A percentile compares a stretch with the other conserved stretches of the same genome.
phyloP scores from a whole-genome alignment of 2,888 invertebrate genomes.

The Eupithecia abbreviata region DNA sequence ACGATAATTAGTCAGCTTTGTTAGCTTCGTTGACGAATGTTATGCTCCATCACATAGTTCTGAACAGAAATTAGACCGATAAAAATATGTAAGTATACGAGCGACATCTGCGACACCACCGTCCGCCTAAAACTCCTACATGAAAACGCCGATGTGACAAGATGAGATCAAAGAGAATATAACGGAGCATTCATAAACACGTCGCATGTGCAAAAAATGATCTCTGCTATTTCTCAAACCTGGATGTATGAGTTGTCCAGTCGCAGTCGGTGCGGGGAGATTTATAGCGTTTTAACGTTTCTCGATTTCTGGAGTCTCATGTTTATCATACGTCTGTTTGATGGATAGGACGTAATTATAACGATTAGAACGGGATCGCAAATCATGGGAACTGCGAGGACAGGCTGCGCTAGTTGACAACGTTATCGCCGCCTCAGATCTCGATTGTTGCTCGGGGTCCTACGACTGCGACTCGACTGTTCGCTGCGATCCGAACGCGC shows the following conservation, averaged over 20 bases:
- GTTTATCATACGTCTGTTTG: slow-evolving; percentile 77
- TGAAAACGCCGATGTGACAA: slow-evolving; percentile 58
- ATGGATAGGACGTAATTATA: slow-evolving; percentile 81
- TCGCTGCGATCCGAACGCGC: slow-evolving; percentile 51
- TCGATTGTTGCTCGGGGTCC: slow-evolving; percentile 75
- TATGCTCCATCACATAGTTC: slow-evolving; percentile 58
- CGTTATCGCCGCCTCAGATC: slow-evolving; percentile 76
- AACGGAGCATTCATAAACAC: slow-evolving; percentile 77
- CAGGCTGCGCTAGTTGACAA: slow-evolving; percentile 77
- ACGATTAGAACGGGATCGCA: slow-evolving; percentile 80
- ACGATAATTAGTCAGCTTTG: slow-evolving; percentile 84
- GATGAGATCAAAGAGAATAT: slow-evolving; percentile 77
- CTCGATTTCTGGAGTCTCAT: slow-evolving; percentile 62
- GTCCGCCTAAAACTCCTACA: slow-evolving; percentile 49
- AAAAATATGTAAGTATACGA: slow-evolving; percentile 65
- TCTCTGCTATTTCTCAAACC: slow-evolving; percentile 78
- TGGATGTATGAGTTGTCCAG: slow-evolving; percentile 45
- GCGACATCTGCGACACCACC: slow-evolving; percentile 49
- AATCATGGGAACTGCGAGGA: slow-evolving; percentile 80
- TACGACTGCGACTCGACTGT: slow-evolving; percentile 51
- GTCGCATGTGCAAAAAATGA: slow-evolving; percentile 76
- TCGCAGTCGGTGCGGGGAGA: slow-evolving; percentile 55
- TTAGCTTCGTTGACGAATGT: slow-evolving; percentile 77
- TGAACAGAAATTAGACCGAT: slow-evolving; percentile 63
- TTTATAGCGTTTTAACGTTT: slow-evolving; percentile 68